phyloP scores from a whole-genome alignment of 2,797 vertebrate genomes.

The Miichthys miiuy region DNA sequence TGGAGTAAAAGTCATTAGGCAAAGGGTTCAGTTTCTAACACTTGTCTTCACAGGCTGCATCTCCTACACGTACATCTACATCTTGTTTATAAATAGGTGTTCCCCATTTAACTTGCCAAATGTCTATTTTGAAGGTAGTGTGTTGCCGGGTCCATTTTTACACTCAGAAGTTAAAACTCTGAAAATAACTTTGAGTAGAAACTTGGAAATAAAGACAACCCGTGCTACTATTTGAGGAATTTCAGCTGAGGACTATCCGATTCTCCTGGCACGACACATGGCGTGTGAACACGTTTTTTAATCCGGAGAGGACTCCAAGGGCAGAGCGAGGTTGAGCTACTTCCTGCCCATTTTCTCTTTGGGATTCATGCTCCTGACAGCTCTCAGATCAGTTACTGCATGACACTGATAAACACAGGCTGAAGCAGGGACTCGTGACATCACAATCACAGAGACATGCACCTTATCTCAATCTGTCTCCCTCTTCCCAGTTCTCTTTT shows the following conservation, averaged over 20 bases:
- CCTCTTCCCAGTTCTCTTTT: background rate
- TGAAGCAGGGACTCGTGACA: conserved; percentile 26
- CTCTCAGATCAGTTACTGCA: conserved; percentile 40
- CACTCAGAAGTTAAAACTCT: conserved; percentile 18
- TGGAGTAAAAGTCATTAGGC: background rate
- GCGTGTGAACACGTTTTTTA: conserved; percentile 44
- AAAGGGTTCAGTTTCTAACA: conserved; percentile 5
- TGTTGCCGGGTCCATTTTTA: conserved; percentile 10
- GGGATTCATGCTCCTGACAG: conserved; percentile 27
- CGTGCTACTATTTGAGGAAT: conserved; percentile 9
- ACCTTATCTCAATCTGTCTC: conserved; percentile 11
- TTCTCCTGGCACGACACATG: conserved; percentile 7
- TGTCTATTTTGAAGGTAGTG: conserved; percentile 5
- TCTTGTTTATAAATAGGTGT: conserved; percentile 26
- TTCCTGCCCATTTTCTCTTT: conserved; percentile 24
- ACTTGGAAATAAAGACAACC: background rate
- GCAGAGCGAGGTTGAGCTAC: conserved; percentile 37
- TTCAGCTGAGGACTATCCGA: background rate
- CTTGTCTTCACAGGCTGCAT: conserved; percentile 4
- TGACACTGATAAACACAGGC: conserved; percentile 40
- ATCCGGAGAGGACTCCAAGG: conserved; percentile 16
- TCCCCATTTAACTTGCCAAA: conserved; percentile 17
- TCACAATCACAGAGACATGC: conserved; percentile 35
- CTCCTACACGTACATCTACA: background rate
- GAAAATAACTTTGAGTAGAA: conserved; percentile 38